phyloP scores from a whole-genome alignment of 2,797 vertebrate genomes.

The Chiroxiphia lanceolata region DNA sequence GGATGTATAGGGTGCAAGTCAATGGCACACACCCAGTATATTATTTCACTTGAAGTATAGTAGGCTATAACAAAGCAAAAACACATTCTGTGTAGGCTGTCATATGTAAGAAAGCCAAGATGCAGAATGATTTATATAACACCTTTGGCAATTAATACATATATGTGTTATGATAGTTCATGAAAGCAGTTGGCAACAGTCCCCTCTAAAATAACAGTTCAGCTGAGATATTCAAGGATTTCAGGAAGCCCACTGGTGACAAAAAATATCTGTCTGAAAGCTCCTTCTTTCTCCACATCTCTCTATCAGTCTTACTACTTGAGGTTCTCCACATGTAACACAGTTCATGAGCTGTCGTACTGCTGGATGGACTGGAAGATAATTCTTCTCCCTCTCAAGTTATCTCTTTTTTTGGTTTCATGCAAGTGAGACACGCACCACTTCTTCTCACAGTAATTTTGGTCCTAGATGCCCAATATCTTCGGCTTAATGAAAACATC shows the following conservation, averaged over 20 bases:
- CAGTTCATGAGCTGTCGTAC: neutral
- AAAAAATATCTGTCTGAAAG: neutral
- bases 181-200: neutral
- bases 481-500: neutral
- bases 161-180: slow-evolving; percentile 17
- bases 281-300: neutral
- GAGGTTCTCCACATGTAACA: neutral
- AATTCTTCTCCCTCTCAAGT: neutral
- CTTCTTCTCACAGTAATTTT: neutral
- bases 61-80: slow-evolving; percentile 3
- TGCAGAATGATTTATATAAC: neutral
- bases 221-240: neutral
- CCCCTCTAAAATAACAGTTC: slow-evolving; percentile 1
- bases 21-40: neutral
- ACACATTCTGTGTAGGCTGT: neutral
- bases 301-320: neutral
- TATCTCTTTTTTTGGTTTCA: neutral
- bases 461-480: neutral
- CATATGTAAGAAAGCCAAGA: slow-evolving; percentile 21
- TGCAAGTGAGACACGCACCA: neutral
- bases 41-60: neutral
- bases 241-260: neutral
- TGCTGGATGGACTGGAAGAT: neutral
- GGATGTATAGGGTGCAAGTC: neutral
- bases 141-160: slow-evolving; percentile 37